Evolutionary conservation across 2,888 invertebrate genomes (phyloP), one percentile per base, ranked within the genome.

Genomic region (Pecten maximus): DNA sequence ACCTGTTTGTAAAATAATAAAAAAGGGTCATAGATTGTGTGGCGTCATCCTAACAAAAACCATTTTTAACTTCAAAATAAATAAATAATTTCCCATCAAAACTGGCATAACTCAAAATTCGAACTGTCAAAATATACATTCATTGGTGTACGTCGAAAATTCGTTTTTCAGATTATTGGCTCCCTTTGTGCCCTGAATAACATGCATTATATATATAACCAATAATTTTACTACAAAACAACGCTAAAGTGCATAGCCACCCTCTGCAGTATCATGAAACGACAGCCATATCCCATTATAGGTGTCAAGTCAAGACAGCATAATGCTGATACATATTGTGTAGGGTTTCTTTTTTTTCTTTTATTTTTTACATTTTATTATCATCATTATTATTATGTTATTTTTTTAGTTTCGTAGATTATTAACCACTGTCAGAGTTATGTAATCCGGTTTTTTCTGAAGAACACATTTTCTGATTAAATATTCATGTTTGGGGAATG

Each of bases 401-500:
- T 35, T 35, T 74, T 10, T 35, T 74, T 74, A 19, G 23, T 35
- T 35, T 74, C 28, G 6, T 35, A 74, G 28, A 10, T 35, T 35
- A 74, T 74, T 35, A 74, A 74, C 74, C 35, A 10, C 74, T 10
- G 19, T 35, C 15, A 35, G 28, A 1, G 35, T 74, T 74, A 28
- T 35, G 12, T 74, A 74, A 74, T 74, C 74, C 3, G 35, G 35
- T 28, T 74, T 28, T n/a, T 35, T 74, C 15, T 4, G 74, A 74
- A 23, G 74, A 74, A 35, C 74, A 74, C 74, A 74, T 74, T 28
- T 35, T 23, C 1, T 0, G 28, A 74, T 35, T 74, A 74, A 74
- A 74, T 74, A 74, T 74, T 74, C 74, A 74, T 74, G 74, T 74
- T 35, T 74, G 35, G 74, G n/a, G 35, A 74, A 74, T 74, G 35